phyloP scores from a whole-genome alignment of 1,140 invertebrate species.

The Listronotus oregonensis region DNA sequence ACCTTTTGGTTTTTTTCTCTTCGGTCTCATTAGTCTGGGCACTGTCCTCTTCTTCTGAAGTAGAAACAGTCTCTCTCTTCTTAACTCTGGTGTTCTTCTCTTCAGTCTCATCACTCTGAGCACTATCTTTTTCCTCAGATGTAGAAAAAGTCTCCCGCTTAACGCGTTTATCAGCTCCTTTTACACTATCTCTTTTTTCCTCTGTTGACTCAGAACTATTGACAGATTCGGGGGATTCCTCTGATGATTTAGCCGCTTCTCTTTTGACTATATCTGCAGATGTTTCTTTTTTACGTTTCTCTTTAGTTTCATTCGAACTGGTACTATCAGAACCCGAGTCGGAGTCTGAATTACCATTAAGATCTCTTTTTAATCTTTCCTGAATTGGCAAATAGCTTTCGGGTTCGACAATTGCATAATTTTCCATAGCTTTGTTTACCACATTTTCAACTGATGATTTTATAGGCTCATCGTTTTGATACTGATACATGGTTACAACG shows the following conservation, averaged over 20 bases:
- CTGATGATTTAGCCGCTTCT: constrained; percentile 6
- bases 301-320: constrained; percentile 3
- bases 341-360: not conserved
- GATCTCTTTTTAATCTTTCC: constrained; percentile 3
- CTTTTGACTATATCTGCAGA: constrained; percentile 9
- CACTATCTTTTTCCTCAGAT: not conserved
- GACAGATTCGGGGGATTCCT: constrained; percentile 20
- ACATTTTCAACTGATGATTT: not conserved
- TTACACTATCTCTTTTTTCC: constrained; percentile 11
- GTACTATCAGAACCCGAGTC: constrained; percentile 5
- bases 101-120: not conserved
- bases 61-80: constrained; percentile 7
- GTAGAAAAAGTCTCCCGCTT: constrained; percentile 4
- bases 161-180: too few species aligned
- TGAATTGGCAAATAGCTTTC: not conserved
- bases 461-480: constrained; percentile 12
- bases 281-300: not conserved
- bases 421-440: not conserved
- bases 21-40: not conserved
- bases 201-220: constrained; percentile 2
- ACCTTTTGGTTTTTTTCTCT: too few species aligned
- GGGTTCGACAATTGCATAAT: too few species aligned
- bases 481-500: constrained; percentile 5
- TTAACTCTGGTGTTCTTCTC: too few species aligned
- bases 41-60: not conserved